Percentiles rank a stretch among this genome's conserved stretches.
Evolutionary conservation across 1,140 invertebrate genomes (phyloP).

Genomic region (Sycophaga agraensis): DNA sequence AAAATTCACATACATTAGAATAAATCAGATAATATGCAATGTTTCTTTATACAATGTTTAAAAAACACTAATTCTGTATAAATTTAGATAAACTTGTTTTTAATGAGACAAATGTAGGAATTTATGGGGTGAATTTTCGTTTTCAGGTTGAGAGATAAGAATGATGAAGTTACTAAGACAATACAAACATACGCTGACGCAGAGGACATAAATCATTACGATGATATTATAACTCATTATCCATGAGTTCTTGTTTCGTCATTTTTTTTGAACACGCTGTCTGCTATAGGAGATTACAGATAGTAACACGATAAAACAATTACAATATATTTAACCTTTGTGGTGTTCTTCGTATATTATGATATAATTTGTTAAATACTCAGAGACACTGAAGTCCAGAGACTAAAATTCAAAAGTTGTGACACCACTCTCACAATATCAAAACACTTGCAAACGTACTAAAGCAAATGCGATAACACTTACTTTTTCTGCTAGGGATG

Average conservation of each 20-base stretch:
- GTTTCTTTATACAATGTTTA: no score
- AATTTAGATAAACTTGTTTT: no score
- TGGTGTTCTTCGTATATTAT: no score
- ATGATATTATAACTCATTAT: no score
- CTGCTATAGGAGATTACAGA: constrained; percentile 70
- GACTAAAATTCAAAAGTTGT: constrained; percentile 70
- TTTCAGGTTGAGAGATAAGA: constrained; percentile 70
- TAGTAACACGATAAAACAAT: no score
- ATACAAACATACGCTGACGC: constrained; percentile 66
- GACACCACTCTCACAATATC: constrained; percentile 68
- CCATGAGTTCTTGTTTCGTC: constrained; percentile 62
- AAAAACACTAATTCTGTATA: no score
- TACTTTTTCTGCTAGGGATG: constrained; percentile 68
- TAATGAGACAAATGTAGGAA: no score
- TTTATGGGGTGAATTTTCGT: no score
- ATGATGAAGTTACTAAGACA: constrained; percentile 69
- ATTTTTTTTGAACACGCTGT: constrained; percentile 67
- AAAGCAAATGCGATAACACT: constrained; percentile 72
- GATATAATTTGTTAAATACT: no score
- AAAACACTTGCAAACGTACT: constrained; percentile 70
- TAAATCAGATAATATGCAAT: no score
- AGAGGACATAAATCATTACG: constrained; percentile 72
- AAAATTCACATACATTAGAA: no score
- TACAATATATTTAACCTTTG: no score
- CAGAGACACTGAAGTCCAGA: constrained; percentile 67